Conservation (phyloP, 1,140 invertebrate species). For the Hypothenemus hampei region DNA sequence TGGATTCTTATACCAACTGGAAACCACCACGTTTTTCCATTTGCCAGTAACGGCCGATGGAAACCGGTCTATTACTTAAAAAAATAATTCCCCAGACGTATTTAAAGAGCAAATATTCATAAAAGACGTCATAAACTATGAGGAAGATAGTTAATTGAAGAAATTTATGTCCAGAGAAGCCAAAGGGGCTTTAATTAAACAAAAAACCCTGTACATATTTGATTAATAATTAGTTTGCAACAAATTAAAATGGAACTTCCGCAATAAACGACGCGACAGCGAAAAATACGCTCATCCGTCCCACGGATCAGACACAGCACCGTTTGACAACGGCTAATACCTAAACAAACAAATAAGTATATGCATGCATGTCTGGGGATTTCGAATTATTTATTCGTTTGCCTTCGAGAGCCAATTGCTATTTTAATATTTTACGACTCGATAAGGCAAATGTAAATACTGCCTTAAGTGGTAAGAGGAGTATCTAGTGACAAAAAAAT, state of each 20-base stretch:
- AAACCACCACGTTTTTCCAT: not conserved
- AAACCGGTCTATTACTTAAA: not conserved
- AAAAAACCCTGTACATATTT: not conserved
- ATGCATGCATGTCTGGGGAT: not conserved
- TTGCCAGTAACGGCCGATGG: not conserved
- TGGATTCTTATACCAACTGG: not conserved
- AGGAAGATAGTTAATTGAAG: not conserved
- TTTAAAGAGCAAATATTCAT: too few species aligned
- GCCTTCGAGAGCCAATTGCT: not conserved
- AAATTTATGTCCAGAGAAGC: not conserved
- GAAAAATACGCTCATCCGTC: not conserved
- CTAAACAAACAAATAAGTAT: conserved; percentile 1
- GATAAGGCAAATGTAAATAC: too few species aligned
- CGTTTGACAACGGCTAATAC: not conserved
- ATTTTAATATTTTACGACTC: not conserved
- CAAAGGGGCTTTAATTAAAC: not conserved
- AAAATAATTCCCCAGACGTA: not conserved
- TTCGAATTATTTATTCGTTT: not conserved
- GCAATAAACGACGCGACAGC: not conserved
- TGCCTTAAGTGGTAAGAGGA: too few species aligned
- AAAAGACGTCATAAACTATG: not conserved
- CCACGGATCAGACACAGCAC: not conserved
- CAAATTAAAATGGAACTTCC: not conserved
- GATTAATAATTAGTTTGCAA: not conserved
- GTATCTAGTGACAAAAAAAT: too few species aligned